Conservation (phyloP, 2,888 invertebrate species). For the Gisinianus flammeolus region DNA sequence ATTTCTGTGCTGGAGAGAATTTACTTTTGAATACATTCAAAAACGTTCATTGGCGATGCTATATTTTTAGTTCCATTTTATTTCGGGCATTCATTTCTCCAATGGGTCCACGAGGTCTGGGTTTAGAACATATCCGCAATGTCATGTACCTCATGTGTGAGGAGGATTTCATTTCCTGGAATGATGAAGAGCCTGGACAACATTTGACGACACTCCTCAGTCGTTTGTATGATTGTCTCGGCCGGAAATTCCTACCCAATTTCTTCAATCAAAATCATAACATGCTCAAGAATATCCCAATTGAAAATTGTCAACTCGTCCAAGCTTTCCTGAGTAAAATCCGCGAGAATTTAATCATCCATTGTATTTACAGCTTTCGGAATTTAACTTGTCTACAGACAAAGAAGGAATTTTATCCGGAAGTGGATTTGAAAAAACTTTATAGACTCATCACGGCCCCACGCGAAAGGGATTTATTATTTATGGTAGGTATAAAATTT, state of each 20-base stretch:
- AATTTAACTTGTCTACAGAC: constrained; percentile 69
- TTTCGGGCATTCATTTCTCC: constrained; percentile 76
- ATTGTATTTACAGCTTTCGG: constrained; percentile 72
- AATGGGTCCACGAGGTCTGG: constrained; percentile 66
- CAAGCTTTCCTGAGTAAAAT: constrained; percentile 73
- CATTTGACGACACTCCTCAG: constrained; percentile 70
- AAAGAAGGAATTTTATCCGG: constrained; percentile 45
- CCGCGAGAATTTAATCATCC: constrained; percentile 74
- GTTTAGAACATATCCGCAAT: constrained; percentile 74
- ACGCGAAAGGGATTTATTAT: constrained; percentile 39
- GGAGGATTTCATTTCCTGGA: constrained; percentile 73
- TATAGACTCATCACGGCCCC: constrained; percentile 65
- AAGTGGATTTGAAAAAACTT: constrained; percentile 68
- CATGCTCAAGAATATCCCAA: constrained; percentile 74
- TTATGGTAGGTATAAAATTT: constrained; percentile 45
- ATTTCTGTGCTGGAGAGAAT: constrained; percentile 77
- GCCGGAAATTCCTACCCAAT: constrained; percentile 70
- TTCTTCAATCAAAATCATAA: constrained; percentile 78
- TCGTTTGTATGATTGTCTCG: constrained; percentile 70
- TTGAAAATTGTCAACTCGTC: constrained; percentile 69
- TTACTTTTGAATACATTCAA: constrained; percentile 75
- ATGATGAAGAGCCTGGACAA: constrained; percentile 75
- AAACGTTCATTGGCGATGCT: constrained; percentile 74
- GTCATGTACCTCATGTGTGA: constrained; percentile 81
- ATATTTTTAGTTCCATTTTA: constrained; percentile 71